These are phyloP conservation scores for Origma solitaria DNA, from an alignment of 2,113 vertebrate species.

Conservation along the genomic window DNA sequence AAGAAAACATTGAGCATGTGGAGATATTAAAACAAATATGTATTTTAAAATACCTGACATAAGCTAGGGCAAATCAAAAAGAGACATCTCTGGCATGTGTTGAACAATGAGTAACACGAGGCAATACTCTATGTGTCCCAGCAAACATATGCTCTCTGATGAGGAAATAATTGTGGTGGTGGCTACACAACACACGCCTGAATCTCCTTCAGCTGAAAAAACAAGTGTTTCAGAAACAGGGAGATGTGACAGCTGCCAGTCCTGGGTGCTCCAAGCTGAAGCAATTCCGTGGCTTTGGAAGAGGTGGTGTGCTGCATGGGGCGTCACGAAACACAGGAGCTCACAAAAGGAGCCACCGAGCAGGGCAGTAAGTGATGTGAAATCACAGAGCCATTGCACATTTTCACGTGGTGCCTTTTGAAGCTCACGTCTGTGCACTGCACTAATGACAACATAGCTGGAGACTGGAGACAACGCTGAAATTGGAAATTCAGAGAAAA, in stretches of 20 bases:
- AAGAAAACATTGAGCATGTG: background rate
- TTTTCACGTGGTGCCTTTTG: background rate
- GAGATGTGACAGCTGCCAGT: background rate
- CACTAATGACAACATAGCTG: accelerated
- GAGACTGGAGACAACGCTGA: background rate
- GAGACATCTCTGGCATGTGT: background rate
- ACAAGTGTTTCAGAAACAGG: background rate
- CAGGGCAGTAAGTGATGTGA: background rate
- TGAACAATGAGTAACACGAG: background rate
- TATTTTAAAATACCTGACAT: background rate
- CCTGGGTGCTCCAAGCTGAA: background rate
- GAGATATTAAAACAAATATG: background rate
- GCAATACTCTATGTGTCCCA: background rate
- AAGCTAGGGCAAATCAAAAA: background rate
- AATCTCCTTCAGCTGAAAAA: background rate
- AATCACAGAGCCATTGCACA: accelerated
- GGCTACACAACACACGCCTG: background rate
- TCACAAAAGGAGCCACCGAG: background rate
- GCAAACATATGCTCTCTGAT: background rate
- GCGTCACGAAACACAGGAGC: background rate
- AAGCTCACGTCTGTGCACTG: background rate
- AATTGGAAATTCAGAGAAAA: background rate
- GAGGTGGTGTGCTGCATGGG: background rate
- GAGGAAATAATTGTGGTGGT: background rate
- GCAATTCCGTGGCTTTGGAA: background rate